Evolutionary conservation across 2,113 vertebrate genomes (phyloP), one percentile per base, ranked within the genome.

Genomic region (Stigmatopora argus): DNA sequence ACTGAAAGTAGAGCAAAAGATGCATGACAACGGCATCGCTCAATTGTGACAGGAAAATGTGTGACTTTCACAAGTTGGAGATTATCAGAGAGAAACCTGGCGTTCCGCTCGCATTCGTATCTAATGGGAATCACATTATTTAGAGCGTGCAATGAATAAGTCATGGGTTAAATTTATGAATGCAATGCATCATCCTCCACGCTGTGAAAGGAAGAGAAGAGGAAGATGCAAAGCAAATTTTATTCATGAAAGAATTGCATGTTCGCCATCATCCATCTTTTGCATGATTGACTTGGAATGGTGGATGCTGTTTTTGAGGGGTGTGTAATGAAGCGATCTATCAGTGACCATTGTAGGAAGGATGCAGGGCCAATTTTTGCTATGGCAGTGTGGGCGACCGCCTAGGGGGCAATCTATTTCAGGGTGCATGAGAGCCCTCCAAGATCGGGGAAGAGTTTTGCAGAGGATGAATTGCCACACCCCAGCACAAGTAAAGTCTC

Each of bases 1-100:
- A 72, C 65, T 65, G 80, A 79, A 64, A 67, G 66, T 15, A 62
- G 64, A 38, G 60, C 45, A 70, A 58, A 64, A 7, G 56, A 65
- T 68, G 56, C 13, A 3, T 65, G 44, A 60, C 65, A 49, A 59
- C 60, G 34, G 51, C 35, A 19, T 73, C 51, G 67, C 70, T 67
- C 48, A 17, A 15, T 21, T 65, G 38, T 59, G 31, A n/a, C 12
- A 1, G 35, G 19, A 58, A 35, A 46, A 38, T 67, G 65, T 69
- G 59, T 17, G 2, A 15, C 48, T 74, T 26, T 34, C 47, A 47
- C 61, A 46, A 13, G 65, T 69, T 61, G 60, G 15, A 77, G 69
- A 2, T 10, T 4, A 7, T 46, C 41, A 67, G 48, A 67, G 11
- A 62, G 56, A 63, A 68, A 52, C 14, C 55, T 41, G 41, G 14